phyloP scores from a whole-genome alignment of 2,888 invertebrate genomes.

The Leucozona laternaria region DNA sequence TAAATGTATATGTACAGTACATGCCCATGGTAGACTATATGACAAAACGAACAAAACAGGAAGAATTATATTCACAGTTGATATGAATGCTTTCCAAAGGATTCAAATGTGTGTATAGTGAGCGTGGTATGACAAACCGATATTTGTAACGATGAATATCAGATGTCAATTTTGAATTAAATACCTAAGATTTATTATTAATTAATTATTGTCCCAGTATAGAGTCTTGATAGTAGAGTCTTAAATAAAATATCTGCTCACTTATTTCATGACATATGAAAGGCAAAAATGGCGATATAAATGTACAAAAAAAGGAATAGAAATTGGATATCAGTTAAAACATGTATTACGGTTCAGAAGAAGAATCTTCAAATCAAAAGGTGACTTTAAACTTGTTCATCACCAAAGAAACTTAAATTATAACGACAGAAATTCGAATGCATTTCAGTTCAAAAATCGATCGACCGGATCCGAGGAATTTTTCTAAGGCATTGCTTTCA shows the following conservation, averaged over 20 bases:
- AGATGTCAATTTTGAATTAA: slow-evolving; percentile 1
- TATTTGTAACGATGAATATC: neutral
- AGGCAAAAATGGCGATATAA: no score
- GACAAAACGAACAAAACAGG: slow-evolving; percentile 32
- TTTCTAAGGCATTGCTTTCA: no score
- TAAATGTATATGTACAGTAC: slow-evolving; percentile 9
- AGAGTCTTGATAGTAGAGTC: neutral
- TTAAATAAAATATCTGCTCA: neutral
- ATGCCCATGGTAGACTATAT: slow-evolving; percentile 15
- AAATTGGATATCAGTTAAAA: no score
- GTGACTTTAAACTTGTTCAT: no score
- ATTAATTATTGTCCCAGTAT: neutral
- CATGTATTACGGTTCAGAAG: no score
- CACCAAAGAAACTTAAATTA: no score
- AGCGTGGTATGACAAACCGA: slow-evolving; percentile 8
- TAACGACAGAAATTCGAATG: no score
- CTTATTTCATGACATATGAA: no score
- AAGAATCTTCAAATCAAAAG: no score
- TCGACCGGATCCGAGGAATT: no score
- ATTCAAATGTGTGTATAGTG: slow-evolving; percentile 24
- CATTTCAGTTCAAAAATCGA: no score
- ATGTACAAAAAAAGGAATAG: no score
- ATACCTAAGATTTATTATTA: neutral
- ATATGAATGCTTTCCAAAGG: slow-evolving; percentile 28
- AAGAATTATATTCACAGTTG: slow-evolving; percentile 16